A percentile compares a stretch with the other conserved stretches of the same genome.
These are phyloP conservation scores for Alcis repandata DNA, from an alignment of 2,888 invertebrate species.

Conservation along the genomic window DNA sequence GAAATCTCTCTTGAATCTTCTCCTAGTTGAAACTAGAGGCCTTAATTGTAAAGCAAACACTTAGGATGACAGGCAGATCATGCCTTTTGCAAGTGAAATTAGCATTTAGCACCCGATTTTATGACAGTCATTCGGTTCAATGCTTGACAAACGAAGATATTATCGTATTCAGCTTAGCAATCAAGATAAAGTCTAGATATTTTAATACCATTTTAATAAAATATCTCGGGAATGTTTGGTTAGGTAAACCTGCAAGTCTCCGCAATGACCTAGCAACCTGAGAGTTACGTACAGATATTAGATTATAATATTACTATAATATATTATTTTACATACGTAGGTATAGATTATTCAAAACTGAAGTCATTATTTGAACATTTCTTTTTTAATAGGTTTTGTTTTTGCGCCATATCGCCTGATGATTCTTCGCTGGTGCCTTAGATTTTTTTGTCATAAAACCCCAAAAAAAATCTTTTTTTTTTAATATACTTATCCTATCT, in stretches of 20 bases:
- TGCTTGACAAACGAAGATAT: conserved; percentile 19
- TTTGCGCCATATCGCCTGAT: too few species aligned
- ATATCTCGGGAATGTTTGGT: neutral
- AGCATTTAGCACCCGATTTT: conserved; percentile 29
- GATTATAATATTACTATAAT: neutral
- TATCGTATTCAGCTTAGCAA: conserved; percentile 3
- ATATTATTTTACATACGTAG: too few species aligned
- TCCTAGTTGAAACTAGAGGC: neutral
- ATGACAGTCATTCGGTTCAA: conserved; percentile 24
- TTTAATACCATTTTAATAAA: neutral
- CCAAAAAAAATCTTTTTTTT: too few species aligned
- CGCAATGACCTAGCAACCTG: neutral
- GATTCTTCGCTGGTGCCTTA: too few species aligned
- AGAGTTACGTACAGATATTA: neutral
- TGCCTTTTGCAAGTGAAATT: conserved; percentile 34
- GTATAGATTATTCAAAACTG: too few species aligned
- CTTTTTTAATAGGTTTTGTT: too few species aligned
- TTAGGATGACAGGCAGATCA: conserved; percentile 26
- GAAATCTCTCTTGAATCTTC: neutral
- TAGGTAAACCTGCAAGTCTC: neutral
- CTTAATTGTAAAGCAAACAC: conserved; percentile 27
- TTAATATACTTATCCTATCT: too few species aligned
- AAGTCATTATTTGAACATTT: too few species aligned
- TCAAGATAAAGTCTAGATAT: neutral
- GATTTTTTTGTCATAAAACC: too few species aligned